These are phyloP conservation scores for Ectobius pallidus DNA, from an alignment of 2,888 invertebrate genomes.

Conservation along the genomic window DNA sequence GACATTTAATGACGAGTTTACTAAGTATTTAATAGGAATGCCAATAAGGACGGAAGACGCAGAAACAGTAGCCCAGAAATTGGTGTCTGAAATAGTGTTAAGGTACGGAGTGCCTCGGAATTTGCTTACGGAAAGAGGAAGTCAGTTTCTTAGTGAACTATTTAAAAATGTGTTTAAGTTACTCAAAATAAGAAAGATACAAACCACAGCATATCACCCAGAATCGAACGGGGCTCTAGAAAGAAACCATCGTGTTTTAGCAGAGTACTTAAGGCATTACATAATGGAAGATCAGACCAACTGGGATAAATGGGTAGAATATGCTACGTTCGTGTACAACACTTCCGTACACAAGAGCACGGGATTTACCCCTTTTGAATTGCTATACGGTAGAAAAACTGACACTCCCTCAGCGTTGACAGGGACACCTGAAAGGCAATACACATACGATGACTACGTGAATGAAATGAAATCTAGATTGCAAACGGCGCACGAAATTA, in stretches of 20 bases:
- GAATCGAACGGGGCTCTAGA: background rate
- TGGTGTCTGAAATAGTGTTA: constrained; percentile 44
- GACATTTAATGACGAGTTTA: background rate
- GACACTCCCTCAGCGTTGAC: background rate
- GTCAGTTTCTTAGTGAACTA: constrained; percentile 47
- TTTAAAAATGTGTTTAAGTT: constrained; percentile 43
- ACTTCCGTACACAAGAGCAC: background rate
- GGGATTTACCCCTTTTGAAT: background rate
- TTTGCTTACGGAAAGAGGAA: constrained; percentile 47
- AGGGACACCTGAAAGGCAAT: background rate
- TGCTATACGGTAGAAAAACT: background rate
- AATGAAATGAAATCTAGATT: background rate
- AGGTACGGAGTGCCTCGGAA: constrained; percentile 43
- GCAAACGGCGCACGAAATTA: background rate
- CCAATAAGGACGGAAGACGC: constrained; percentile 49
- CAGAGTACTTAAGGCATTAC: constrained; percentile 9
- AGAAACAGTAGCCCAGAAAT: constrained; percentile 46
- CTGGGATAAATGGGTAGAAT: constrained; percentile 8
- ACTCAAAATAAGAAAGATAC: background rate
- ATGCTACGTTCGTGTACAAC: background rate
- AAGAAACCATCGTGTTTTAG: background rate
- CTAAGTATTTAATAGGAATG: background rate
- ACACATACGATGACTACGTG: background rate
- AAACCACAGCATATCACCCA: background rate
- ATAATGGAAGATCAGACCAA: background rate